Percentiles rank a stretch among this genome's conserved stretches.
These are phyloP conservation scores for Sapayoa aenigma DNA, from an alignment of 2,113 vertebrate genomes.

Conservation along the genomic window DNA sequence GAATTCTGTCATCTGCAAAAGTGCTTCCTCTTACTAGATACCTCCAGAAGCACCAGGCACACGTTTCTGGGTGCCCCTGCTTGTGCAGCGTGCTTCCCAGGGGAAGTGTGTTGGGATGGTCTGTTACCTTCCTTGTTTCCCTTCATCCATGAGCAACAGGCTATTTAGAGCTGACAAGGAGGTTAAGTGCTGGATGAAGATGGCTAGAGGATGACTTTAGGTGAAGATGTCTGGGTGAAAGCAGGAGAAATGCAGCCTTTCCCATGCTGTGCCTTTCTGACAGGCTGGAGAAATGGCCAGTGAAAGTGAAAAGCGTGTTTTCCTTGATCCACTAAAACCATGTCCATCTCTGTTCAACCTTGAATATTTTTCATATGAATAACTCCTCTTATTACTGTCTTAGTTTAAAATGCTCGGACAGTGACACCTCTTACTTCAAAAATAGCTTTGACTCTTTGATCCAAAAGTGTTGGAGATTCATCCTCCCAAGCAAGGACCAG, in stretches of 20 bases:
- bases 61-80: accelerated
- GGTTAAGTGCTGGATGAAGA: background rate
- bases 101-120: background rate
- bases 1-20: background rate
- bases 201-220: background rate
- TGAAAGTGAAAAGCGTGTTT: background rate
- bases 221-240: background rate
- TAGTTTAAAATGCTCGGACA: background rate
- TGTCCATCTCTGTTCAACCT: background rate
- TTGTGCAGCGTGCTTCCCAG: accelerated
- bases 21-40: background rate
- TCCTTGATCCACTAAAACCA: background rate
- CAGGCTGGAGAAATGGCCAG: background rate
- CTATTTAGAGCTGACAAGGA: background rate
- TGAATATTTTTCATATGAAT: background rate
- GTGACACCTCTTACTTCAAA: background rate
- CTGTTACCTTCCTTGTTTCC: background rate
- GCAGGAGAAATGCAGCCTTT: background rate
- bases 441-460: background rate
- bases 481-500: accelerated
- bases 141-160: background rate
- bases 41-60: background rate
- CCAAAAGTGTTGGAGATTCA: background rate
- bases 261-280: background rate
- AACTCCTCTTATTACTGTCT: background rate